A percentile compares a stretch with the other conserved stretches of the same genome.
Evolutionary conservation across 2,113 vertebrate genomes (phyloP).

Genomic region (Cynocephalus volans): DNA sequence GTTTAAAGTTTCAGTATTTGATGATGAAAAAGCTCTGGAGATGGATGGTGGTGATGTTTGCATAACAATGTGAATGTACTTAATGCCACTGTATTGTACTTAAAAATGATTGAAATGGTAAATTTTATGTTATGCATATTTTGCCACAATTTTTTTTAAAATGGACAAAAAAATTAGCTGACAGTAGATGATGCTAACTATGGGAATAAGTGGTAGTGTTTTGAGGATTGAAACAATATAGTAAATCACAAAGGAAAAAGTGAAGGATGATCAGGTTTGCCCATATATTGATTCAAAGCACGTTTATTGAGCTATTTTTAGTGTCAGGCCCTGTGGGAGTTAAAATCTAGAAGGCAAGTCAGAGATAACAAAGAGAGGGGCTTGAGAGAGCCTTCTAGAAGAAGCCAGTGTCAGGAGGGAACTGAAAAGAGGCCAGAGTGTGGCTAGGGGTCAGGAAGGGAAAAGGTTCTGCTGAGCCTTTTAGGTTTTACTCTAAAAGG

Average conservation of each 20-base stretch:
- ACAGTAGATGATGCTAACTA: background rate
- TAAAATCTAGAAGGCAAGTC: background rate
- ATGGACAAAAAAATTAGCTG: background rate
- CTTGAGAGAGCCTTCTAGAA: background rate
- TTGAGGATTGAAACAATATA: background rate
- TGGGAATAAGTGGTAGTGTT: constrained; percentile 32
- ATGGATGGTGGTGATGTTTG: background rate
- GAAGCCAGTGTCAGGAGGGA: background rate
- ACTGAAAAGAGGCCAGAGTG: background rate
- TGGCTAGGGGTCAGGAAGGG: background rate
- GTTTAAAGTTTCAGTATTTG: background rate
- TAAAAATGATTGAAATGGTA: background rate
- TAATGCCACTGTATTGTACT: background rate
- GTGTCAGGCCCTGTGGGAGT: background rate
- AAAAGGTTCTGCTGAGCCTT: background rate
- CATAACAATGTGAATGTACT: background rate
- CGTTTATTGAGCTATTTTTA: background rate
- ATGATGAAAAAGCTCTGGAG: background rate
- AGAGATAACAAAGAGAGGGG: background rate
- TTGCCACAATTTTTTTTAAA: background rate
- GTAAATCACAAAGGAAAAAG: constrained; percentile 2
- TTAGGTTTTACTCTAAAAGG: background rate
- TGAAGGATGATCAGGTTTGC: background rate
- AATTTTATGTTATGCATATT: background rate
- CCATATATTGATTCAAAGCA: background rate